Conservation (phyloP, 2,113 vertebrate species). For the Vireo altiloquus region DNA sequence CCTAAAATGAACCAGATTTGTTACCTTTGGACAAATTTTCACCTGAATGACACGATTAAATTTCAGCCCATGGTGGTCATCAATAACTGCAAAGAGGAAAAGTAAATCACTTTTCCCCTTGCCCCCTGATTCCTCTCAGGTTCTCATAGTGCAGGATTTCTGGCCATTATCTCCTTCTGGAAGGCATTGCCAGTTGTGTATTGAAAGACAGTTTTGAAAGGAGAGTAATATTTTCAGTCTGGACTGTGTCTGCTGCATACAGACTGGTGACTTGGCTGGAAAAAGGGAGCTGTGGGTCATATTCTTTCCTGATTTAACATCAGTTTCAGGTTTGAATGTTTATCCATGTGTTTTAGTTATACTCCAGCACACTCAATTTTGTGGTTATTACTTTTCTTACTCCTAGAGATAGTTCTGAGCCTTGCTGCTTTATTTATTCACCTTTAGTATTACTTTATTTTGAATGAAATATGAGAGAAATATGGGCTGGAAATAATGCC, state of each 20-base stretch:
- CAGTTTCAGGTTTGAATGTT: background rate
- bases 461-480: background rate
- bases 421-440: background rate
- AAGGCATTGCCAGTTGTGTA: background rate
- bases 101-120: background rate
- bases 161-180: background rate
- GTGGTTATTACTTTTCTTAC: background rate
- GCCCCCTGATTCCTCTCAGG: fast-evolving
- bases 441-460: background rate
- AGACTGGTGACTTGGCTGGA: background rate
- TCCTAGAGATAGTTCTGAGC: background rate
- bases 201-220: too few relatives aligned
- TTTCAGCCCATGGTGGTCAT: background rate
- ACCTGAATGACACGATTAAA: background rate
- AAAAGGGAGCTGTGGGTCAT: background rate
- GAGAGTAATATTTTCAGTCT: background rate
- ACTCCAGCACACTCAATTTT: background rate
- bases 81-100: background rate
- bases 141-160: background rate
- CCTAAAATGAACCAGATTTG: background rate
- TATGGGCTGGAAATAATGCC: background rate
- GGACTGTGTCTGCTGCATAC: background rate
- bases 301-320: background rate
- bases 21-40: background rate
- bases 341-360: background rate